Conservation (phyloP, 2,888 invertebrate genomes). For the Phanerotoma sp. region DNA sequence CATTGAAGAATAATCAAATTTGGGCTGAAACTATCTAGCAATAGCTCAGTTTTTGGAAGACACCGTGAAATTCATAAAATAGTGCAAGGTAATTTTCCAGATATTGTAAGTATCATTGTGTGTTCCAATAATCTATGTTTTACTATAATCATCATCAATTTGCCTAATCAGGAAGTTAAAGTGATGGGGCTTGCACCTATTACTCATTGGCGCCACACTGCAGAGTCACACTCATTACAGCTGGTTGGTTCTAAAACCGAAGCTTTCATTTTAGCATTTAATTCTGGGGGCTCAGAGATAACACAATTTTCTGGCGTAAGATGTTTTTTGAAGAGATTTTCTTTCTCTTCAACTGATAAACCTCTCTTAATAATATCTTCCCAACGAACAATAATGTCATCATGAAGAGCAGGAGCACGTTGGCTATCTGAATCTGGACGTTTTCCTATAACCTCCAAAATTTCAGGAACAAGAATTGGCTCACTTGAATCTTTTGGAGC, state of each 20-base stretch:
- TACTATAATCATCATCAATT: no score
- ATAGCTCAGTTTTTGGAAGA: no score
- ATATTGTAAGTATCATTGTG: no score
- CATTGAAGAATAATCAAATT: no score
- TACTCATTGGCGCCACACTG: no score
- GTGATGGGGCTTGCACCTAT: no score
- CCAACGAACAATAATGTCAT: slow-evolving; percentile 20
- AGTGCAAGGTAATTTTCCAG: no score
- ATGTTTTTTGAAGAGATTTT: slow-evolving; percentile 20
- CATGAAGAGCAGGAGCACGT: slow-evolving; percentile 17
- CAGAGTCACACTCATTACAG: no score
- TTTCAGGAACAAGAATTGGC: slow-evolving; percentile 1
- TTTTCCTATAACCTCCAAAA: slow-evolving; percentile 20
- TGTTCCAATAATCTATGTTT: no score
- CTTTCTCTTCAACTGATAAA: slow-evolving; percentile 17
- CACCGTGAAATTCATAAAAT: no score
- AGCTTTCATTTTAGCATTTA: slow-evolving; percentile 25
- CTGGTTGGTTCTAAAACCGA: slow-evolving; percentile 23
- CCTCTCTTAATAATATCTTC: slow-evolving; percentile 19
- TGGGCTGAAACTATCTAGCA: no score
- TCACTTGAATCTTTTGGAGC: not conserved
- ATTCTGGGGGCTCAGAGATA: slow-evolving; percentile 22
- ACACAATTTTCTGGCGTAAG: slow-evolving; percentile 26
- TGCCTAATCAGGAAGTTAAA: no score
- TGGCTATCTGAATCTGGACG: slow-evolving; percentile 11